Evolutionary conservation across 2,888 invertebrate species (phyloP), one percentile per base, ranked within the genome.

Genomic region (Stenodera caucasica): DNA sequence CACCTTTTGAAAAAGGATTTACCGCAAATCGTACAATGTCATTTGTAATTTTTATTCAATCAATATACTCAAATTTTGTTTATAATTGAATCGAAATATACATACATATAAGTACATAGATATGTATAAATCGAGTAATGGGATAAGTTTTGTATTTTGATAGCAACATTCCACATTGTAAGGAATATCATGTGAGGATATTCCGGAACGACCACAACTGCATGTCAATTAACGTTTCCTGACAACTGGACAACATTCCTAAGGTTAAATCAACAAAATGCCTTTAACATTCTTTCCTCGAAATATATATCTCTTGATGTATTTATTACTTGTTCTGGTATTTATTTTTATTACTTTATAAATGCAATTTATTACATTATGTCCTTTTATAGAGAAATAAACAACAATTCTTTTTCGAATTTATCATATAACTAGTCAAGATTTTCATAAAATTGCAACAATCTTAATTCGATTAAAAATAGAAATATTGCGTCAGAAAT

Each of bases 261-360:
- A 63, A 58, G 67, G 72, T 74, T 74, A 74, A 74, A 76, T 74
- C 74, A 75, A 74, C 73, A 71, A 72, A 74, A 74, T 74, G 66
- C 72, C 72, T 71, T 60, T 64, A 67, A 64, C 68, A 72, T 74
- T 73, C 73, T 71, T 67, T 49, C 59, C 62, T 61, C 54, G 67
- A 69, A 70, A 71, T 72, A 70, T 26, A 26, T 70, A 73, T 71
- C 66, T 68, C 67, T 59, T 68, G 72, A 75, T 72, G 70, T 73
- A 72, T 74, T 72, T 73, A 73, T 74, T 73, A 69, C 63, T 60
- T 55, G 58, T 55, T 29, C 30, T 33, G 55, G 45, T 23, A 55
- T 55, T 55, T 55, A 60, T 58, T 65, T 62, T 58, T 57, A 61
- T 62, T 61, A 55, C 56, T 53, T 58, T 58, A 55, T 45, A 45